phyloP scores from a whole-genome alignment of 2,113 vertebrate genomes.

The Rhagologus leucostigma region DNA sequence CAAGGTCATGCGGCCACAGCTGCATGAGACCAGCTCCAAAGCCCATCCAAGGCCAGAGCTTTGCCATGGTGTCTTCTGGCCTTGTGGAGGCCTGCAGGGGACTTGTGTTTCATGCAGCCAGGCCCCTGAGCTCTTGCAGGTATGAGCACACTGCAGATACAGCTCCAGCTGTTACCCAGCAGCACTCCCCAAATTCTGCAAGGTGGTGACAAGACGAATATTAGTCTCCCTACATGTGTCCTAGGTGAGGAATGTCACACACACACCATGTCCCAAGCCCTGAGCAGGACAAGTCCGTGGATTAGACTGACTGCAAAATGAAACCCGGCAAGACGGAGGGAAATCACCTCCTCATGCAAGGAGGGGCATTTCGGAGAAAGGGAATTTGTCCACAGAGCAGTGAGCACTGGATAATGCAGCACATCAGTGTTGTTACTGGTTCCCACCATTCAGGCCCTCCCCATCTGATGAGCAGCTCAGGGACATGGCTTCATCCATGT shows the following conservation, averaged over 20 bases:
- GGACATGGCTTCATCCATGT: background rate
- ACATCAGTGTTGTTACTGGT: background rate
- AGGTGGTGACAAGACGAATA: background rate
- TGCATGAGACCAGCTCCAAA: background rate
- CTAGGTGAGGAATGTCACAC: background rate
- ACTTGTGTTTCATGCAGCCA: background rate
- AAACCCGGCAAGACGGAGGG: background rate
- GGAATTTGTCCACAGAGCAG: background rate
- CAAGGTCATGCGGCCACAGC: background rate
- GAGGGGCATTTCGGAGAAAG: background rate
- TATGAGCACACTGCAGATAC: background rate
- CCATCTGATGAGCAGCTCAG: background rate
- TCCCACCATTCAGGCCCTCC: background rate
- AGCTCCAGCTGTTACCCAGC: background rate
- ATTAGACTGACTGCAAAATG: background rate
- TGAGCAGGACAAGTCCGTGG: background rate
- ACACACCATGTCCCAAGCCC: background rate
- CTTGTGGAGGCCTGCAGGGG: background rate
- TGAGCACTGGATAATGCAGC: background rate
- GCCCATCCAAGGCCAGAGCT: background rate
- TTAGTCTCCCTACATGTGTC: accelerated
- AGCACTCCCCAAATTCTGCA: background rate
- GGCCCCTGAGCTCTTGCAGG: background rate
- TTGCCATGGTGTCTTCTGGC: background rate
- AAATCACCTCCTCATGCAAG: background rate